These are phyloP conservation scores for Dendrocincla tyrannina DNA, from an alignment of 2,797 vertebrate species.

Conservation along the genomic window DNA sequence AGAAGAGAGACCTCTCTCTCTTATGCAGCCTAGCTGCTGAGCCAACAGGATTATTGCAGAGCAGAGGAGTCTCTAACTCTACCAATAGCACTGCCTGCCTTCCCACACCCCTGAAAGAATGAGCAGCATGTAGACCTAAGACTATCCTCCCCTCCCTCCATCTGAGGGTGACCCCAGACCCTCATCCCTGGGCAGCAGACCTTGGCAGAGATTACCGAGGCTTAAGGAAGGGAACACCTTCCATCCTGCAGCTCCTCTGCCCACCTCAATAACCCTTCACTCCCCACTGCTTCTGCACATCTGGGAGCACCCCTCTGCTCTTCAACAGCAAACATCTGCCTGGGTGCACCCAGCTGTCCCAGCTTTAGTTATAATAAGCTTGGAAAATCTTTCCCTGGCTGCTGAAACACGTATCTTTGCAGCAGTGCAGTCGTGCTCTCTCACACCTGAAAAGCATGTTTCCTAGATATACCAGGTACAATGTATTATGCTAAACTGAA, in stretches of 20 bases:
- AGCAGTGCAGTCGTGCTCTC: neutral
- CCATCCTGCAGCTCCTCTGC: neutral
- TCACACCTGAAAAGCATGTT: conserved; percentile 28
- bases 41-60: neutral
- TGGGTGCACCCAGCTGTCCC: neutral
- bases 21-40: neutral
- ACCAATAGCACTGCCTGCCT: neutral
- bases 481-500: conserved; percentile 8
- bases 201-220: rapidly evolving
- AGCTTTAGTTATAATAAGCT: neutral
- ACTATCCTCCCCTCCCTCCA: neutral
- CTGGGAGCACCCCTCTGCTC: neutral
- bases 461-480: neutral
- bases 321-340: neutral
- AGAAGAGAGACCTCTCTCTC: neutral
- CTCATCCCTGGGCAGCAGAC: neutral
- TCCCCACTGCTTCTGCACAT: rapidly evolving
- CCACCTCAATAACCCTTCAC: neutral
- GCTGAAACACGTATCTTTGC: neutral
- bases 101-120: rapidly evolving
- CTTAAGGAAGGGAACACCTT: neutral
- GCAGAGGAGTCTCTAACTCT: neutral
- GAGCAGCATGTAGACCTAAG: neutral
- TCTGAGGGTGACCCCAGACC: neutral
- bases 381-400: neutral